These are phyloP conservation scores for Leucopsar rothschildi DNA, from an alignment of 2,113 vertebrate species.

Conservation along the genomic window DNA sequence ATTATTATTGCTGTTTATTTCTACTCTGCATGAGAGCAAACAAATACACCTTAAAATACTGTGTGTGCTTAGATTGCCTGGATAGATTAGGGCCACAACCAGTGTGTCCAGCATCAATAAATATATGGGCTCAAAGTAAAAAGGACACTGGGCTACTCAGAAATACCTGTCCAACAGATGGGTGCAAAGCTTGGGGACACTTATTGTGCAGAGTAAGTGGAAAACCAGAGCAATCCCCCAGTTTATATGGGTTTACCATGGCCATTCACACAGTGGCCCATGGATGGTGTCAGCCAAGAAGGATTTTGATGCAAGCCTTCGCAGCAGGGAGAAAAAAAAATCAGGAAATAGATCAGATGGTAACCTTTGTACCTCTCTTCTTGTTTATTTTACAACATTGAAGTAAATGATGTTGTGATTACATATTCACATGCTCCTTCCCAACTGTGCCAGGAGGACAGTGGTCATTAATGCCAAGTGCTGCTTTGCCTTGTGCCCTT, in stretches of 20 bases:
- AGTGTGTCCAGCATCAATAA: neutral
- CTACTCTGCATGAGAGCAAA: neutral
- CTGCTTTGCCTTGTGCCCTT: neutral
- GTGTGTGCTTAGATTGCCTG: neutral
- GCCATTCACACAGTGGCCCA: fast-evolving
- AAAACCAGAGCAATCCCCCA: neutral
- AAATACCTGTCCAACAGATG: neutral
- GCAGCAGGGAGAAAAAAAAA: neutral
- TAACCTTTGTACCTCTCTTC: neutral
- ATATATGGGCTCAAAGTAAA: neutral
- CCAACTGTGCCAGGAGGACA: neutral
- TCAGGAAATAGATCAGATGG: neutral
- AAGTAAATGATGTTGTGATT: neutral
- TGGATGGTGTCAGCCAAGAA: neutral
- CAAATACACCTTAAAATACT: neutral
- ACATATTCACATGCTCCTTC: neutral
- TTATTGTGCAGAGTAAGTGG: neutral
- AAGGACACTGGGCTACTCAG: neutral
- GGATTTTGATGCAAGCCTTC: neutral
- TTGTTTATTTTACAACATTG: neutral
- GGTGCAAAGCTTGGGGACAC: neutral
- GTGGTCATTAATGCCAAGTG: neutral
- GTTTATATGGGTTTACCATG: neutral
- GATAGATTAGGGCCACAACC: neutral
- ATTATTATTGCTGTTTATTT: constrained; percentile 10